phyloP scores from a whole-genome alignment of 2,113 vertebrate genomes.

The Hydrochoerus hydrochaeris region DNA sequence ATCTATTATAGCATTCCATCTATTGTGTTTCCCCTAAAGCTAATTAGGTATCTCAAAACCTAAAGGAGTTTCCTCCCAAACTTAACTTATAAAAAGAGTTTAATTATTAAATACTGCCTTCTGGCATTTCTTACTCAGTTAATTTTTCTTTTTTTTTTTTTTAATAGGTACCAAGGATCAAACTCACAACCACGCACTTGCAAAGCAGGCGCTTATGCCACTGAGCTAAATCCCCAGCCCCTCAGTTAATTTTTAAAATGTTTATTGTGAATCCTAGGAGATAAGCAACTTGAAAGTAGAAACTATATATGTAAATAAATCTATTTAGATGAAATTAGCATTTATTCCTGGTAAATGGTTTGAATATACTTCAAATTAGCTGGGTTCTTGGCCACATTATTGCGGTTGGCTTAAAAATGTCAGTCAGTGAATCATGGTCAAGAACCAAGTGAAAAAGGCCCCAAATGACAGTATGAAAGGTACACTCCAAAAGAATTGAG shows the following conservation, averaged over 20 bases:
- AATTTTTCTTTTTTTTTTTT: no score
- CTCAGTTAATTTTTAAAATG: constrained; percentile 51
- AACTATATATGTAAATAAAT: constrained; percentile 29
- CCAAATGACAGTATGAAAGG: background rate
- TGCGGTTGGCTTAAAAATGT: background rate
- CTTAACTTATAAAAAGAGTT: constrained; percentile 43
- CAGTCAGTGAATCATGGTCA: background rate
- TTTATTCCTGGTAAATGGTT: constrained; percentile 22
- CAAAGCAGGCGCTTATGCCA: no score
- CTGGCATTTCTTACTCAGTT: constrained; percentile 43
- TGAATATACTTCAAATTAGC: constrained; percentile 9
- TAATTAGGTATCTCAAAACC: constrained; percentile 46
- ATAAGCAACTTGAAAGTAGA: constrained; percentile 23
- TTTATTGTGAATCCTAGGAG: constrained; percentile 35
- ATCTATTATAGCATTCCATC: background rate
- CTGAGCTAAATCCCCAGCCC: no score
- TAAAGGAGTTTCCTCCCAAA: background rate
- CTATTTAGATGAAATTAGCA: constrained; percentile 38
- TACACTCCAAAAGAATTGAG: background rate
- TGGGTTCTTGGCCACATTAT: constrained; percentile 10
- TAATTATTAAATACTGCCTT: constrained; percentile 56
- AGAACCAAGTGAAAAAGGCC: background rate
- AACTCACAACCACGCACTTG: no score
- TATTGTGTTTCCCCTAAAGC: background rate
- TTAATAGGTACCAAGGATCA: no score